Percentiles rank a stretch among this genome's conserved stretches.
These are phyloP conservation scores for Meiosimyza decipiens DNA, from an alignment of 2,888 invertebrate genomes.

Conservation along the genomic window DNA sequence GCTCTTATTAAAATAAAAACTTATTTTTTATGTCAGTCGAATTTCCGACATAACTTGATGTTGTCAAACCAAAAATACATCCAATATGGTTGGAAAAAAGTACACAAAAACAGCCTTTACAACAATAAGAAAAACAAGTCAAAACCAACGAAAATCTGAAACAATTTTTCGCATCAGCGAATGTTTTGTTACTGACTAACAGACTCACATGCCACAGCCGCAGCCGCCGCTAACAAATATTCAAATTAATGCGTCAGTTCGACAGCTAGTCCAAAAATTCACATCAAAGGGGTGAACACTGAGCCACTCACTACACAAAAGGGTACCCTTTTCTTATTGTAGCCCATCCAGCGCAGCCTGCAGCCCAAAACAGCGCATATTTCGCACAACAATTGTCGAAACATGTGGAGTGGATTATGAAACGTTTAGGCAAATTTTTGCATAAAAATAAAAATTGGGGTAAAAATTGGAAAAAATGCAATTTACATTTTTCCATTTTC, in stretches of 20 bases:
- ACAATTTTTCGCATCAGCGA: constrained; percentile 50
- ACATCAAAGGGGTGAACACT: constrained; percentile 26
- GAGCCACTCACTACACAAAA: neutral
- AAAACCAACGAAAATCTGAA: constrained; percentile 42
- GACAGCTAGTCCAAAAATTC: neutral
- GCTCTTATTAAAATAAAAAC: neutral
- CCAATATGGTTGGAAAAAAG: neutral
- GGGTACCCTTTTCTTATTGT: neutral
- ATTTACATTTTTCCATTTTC: constrained; percentile 20
- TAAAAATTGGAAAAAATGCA: neutral
- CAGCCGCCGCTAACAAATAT: constrained; percentile 41
- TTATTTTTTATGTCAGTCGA: constrained; percentile 24
- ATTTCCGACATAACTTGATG: constrained; percentile 31
- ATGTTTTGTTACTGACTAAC: constrained; percentile 43
- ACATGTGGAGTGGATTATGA: constrained; percentile 50
- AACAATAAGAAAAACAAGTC: constrained; percentile 33
- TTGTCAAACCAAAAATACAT: constrained; percentile 26
- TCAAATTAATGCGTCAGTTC: constrained; percentile 44
- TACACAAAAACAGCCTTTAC: constrained; percentile 23
- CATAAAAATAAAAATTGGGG: neutral
- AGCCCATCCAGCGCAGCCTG: neutral
- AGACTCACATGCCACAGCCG: constrained; percentile 19
- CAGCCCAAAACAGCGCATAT: constrained; percentile 27
- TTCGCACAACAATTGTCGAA: constrained; percentile 32
- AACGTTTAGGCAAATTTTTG: constrained; percentile 61